A percentile compares a stretch with the other conserved stretches of the same genome.
Evolutionary conservation across 2,113 vertebrate species (phyloP).

Genomic region (Rhegmatorhina hoffmannsi): DNA sequence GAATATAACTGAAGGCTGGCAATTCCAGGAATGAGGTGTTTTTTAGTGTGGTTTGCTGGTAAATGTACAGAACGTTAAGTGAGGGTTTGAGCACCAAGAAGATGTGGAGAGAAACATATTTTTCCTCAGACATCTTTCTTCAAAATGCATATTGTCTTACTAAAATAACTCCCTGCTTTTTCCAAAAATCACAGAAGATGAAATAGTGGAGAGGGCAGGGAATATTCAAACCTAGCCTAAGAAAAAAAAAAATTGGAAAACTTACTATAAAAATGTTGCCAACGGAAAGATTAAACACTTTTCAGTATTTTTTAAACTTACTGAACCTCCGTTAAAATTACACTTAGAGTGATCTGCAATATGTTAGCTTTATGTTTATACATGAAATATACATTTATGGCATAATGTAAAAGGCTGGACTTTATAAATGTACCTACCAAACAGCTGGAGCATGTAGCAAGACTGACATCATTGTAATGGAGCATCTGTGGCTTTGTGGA

Average conservation of each 20-base stretch:
- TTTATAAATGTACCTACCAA: slow-evolving; percentile 79
- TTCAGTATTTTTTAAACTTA: slow-evolving; percentile 78
- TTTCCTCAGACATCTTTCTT: slow-evolving; percentile 62
- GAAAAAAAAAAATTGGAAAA: slow-evolving; percentile 51
- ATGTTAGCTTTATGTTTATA: slow-evolving; percentile 78
- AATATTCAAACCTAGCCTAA: slow-evolving; percentile 43
- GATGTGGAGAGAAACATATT: slow-evolving; percentile 55
- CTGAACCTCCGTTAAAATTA: slow-evolving; percentile 78
- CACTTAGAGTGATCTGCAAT: slow-evolving; percentile 76
- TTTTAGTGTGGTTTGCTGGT: slow-evolving; percentile 16
- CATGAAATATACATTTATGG: slow-evolving; percentile 74
- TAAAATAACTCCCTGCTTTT: slow-evolving; percentile 62
- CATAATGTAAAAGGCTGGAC: slow-evolving; percentile 72
- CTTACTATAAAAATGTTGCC: slow-evolving; percentile 61
- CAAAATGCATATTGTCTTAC: slow-evolving; percentile 71
- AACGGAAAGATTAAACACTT: slow-evolving; percentile 77
- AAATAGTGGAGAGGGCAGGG: not conserved
- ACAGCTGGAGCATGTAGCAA: slow-evolving; percentile 75
- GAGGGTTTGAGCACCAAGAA: slow-evolving; percentile 50
- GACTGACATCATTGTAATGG: slow-evolving; percentile 74
- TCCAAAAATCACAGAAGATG: slow-evolving; percentile 67
- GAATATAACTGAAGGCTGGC: not conserved
- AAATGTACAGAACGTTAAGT: slow-evolving; percentile 24
- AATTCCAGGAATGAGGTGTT: slow-evolving; percentile 24
- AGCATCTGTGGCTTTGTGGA: slow-evolving; percentile 71